Percentiles rank a stretch among this genome's conserved stretches.
These are phyloP conservation scores for Strix uralensis DNA, from an alignment of 2,113 vertebrate species.

Conservation along the genomic window DNA sequence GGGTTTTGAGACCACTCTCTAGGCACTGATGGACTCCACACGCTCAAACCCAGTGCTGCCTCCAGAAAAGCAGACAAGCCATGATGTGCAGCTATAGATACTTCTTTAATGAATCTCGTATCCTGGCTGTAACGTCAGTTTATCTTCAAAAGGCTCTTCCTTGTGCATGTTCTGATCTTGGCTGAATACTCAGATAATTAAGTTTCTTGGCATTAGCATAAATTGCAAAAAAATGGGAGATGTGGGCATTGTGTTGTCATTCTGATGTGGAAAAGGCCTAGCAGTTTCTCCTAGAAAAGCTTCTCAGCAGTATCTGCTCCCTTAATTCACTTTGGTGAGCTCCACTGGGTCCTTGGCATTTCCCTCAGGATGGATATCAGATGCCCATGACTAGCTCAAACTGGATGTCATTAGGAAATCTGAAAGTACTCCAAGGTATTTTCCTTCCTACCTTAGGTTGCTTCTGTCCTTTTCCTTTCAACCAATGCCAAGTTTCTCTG, in stretches of 20 bases:
- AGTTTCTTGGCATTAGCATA: not conserved
- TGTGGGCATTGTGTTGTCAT: accelerated
- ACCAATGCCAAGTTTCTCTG: not conserved
- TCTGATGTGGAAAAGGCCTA: not conserved
- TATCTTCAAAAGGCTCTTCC: not conserved
- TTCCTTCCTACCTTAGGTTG: not conserved
- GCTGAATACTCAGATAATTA: not conserved
- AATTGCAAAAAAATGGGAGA: not conserved
- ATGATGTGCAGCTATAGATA: not conserved
- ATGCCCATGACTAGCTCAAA: not conserved
- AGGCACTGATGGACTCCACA: not conserved
- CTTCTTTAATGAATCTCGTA: not conserved
- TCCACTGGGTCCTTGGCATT: not conserved
- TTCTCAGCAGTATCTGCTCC: not conserved
- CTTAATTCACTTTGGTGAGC: not conserved
- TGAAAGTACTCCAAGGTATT: not conserved
- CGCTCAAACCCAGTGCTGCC: not conserved
- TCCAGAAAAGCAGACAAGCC: not conserved
- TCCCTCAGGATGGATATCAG: not conserved
- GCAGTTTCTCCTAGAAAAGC: not conserved
- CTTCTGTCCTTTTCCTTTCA: not conserved
- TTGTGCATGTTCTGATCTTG: not conserved
- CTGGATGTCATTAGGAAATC: not conserved
- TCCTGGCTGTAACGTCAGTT: not conserved
- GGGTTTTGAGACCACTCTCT: not conserved